Percentiles rank a stretch among this genome's conserved stretches.
phyloP scores from a whole-genome alignment of 2,888 invertebrate genomes.

The Glaucopsyche alexis region DNA sequence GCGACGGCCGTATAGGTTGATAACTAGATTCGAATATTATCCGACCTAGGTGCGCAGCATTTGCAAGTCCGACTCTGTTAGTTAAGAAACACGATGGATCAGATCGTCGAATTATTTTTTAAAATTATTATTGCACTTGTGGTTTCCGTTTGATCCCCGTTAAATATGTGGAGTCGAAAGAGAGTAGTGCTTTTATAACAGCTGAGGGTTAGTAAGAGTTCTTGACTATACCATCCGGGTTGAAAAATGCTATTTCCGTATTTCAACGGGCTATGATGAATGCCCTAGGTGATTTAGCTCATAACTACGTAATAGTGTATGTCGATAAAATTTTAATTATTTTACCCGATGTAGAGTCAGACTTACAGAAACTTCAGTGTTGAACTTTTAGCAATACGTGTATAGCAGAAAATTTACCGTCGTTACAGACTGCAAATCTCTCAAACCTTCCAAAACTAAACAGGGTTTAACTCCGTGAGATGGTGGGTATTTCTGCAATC shows the following conservation, averaged over 20 bases:
- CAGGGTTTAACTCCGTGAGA: constrained; percentile 42
- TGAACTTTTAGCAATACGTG: constrained; percentile 40
- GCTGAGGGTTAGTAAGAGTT: constrained; percentile 41
- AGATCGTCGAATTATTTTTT: constrained; percentile 35
- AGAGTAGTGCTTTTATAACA: constrained; percentile 34
- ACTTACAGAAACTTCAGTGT: constrained; percentile 34
- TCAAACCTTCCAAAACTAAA: constrained; percentile 44
- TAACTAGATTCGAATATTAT: too few relatives aligned
- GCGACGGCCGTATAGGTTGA: constrained; percentile 19
- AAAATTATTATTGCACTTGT: constrained; percentile 34
- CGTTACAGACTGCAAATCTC: constrained; percentile 43
- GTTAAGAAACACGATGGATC: constrained; percentile 39
- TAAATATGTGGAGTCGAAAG: constrained; percentile 29
- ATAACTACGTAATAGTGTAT: constrained; percentile 40
- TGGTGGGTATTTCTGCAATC: too few relatives aligned
- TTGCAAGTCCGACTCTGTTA: constrained; percentile 34
- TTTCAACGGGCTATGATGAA: constrained; percentile 38
- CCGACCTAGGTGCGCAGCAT: constrained; percentile 32
- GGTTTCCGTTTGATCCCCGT: constrained; percentile 36
- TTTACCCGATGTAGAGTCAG: too few relatives aligned
- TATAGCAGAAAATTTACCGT: constrained; percentile 37
- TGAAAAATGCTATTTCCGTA: constrained; percentile 41
- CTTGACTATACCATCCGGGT: constrained; percentile 42
- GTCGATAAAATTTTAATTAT: constrained; percentile 43
- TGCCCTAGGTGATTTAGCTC: constrained; percentile 33